Conservation (phyloP, 2,888 invertebrate genomes). For the Himalopsyche anomala region DNA sequence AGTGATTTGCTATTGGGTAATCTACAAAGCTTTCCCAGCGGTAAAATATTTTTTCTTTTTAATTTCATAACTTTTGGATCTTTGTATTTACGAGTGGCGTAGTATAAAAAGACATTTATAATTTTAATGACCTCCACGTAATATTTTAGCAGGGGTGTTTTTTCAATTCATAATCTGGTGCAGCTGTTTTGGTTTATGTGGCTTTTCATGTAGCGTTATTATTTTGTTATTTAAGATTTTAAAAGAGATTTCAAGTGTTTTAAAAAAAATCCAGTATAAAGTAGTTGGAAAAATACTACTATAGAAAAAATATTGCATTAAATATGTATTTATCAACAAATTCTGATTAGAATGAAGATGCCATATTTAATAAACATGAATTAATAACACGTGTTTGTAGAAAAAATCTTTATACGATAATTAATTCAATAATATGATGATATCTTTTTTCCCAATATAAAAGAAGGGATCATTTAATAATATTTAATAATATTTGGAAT, state of each 20-base stretch:
- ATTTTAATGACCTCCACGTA: conserved; percentile 25
- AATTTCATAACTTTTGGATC: neutral
- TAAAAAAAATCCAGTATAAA: neutral
- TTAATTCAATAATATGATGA: no score
- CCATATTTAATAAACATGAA: no score
- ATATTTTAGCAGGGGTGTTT: neutral
- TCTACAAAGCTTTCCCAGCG: neutral
- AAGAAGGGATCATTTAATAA: no score
- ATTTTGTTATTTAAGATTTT: conserved; percentile 22
- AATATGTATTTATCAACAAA: no score
- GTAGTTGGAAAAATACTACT: no score
- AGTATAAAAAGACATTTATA: conserved; percentile 18
- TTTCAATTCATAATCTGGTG: neutral
- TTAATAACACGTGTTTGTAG: no score
- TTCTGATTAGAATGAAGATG: no score
- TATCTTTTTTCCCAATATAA: no score
- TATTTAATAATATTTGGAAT: no score
- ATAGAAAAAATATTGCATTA: no score
- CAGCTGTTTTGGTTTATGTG: conserved; percentile 42
- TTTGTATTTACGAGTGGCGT: neutral
- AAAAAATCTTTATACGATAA: no score
- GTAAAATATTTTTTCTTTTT: neutral
- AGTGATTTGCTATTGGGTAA: neutral
- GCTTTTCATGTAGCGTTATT: conserved; percentile 33
- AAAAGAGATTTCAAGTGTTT: neutral